Conservation (phyloP, 92 coral and sea anemone species). For the Epizoanthus scotinus region DNA sequence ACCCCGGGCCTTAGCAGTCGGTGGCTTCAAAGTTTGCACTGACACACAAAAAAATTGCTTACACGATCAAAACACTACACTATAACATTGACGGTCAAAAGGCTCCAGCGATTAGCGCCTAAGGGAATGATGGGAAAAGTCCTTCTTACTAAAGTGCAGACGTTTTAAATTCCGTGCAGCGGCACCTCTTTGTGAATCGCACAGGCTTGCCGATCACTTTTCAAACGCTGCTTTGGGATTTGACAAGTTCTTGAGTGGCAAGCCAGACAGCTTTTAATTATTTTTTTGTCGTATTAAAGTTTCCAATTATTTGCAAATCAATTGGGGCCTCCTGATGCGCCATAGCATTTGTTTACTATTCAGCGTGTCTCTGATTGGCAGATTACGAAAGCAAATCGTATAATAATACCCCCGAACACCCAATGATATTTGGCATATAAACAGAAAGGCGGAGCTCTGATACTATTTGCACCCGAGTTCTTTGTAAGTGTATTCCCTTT, state of each 20-base stretch:
- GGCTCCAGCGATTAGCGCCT: slow-evolving; percentile 85
- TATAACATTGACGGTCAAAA: slow-evolving; percentile 70
- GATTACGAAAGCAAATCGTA: slow-evolving; percentile 92
- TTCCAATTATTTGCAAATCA: slow-evolving; percentile 99
- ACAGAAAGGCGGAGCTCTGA: slow-evolving; percentile 93
- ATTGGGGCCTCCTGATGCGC: slow-evolving; percentile 97
- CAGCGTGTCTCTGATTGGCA: slow-evolving; percentile 89
- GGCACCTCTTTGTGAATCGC: slow-evolving; percentile 75
- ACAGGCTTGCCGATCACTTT: slow-evolving; percentile 92
- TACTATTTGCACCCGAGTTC: slow-evolving; percentile 84
- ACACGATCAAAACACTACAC: slow-evolving; percentile 78
- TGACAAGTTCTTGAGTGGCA: slow-evolving; percentile 98
- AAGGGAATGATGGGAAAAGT: slow-evolving; percentile 83
- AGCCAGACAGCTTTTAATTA: slow-evolving; percentile 95
- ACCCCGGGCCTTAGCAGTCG: slow-evolving; percentile 97
- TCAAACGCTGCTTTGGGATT: slow-evolving; percentile 92
- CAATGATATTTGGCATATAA: slow-evolving; percentile 89
- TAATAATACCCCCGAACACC: slow-evolving; percentile 94
- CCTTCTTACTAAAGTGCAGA: slow-evolving; percentile 59
- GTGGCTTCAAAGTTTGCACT: slow-evolving; percentile 80
- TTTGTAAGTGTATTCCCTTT: slow-evolving; percentile 76
- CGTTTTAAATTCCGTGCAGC: slow-evolving; percentile 91
- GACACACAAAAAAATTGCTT: slow-evolving; percentile 61
- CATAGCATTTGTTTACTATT: slow-evolving; percentile 90
- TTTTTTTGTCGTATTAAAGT: slow-evolving; percentile 99